These are phyloP conservation scores for Glyphotaelius pellucidus DNA, from an alignment of 2,888 invertebrate species.

Conservation along the genomic window DNA sequence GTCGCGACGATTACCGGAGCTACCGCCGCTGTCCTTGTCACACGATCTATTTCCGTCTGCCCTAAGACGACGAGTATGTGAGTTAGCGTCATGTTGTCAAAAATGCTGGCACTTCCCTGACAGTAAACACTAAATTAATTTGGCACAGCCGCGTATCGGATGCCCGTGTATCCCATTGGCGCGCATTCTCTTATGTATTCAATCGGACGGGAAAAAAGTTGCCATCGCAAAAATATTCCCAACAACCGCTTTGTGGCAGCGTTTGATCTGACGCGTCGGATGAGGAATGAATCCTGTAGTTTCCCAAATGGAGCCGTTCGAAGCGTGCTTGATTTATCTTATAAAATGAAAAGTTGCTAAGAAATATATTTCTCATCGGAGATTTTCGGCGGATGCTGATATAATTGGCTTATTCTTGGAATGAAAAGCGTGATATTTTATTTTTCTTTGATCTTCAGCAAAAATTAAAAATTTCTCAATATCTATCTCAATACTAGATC, in stretches of 20 bases:
- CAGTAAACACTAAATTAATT: conserved; percentile 65
- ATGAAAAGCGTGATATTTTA: neutral
- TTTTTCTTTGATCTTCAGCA: neutral
- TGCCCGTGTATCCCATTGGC: conserved; percentile 42
- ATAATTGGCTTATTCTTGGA: neutral
- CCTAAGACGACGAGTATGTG: conserved; percentile 44
- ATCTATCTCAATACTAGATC: neutral
- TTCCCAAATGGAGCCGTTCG: conserved; percentile 20
- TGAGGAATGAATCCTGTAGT: conserved; percentile 46
- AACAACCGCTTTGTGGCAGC: conserved; percentile 38
- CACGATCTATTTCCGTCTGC: conserved; percentile 58
- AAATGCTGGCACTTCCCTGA: conserved; percentile 65
- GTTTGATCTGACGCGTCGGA: conserved; percentile 61
- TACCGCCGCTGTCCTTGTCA: conserved; percentile 44
- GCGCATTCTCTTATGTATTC: conserved; percentile 56
- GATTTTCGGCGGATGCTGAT: neutral
- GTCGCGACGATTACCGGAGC: neutral
- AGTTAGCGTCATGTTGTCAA: conserved; percentile 64
- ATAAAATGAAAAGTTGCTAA: neutral
- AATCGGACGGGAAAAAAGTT: conserved; percentile 55
- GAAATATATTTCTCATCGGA: conserved; percentile 17
- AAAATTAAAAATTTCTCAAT: neutral
- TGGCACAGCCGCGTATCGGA: conserved; percentile 60
- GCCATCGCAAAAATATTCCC: conserved; percentile 51
- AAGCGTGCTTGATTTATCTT: neutral